Conservation (phyloP, 1,140 invertebrate species). For the Aricia agestis region DNA sequence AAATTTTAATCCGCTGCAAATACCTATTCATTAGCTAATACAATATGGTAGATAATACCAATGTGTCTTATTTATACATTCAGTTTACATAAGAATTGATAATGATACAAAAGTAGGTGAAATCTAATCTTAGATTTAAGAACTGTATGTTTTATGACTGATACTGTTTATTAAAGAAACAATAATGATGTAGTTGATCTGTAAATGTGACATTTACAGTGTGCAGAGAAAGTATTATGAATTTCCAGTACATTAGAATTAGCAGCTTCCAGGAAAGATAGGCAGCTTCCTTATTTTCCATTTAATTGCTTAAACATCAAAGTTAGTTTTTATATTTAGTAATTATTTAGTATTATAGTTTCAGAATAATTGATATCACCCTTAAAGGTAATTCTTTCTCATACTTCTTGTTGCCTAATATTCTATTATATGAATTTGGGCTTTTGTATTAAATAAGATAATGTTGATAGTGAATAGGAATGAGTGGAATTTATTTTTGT, state of each 20-base stretch:
- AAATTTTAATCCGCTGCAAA: neutral
- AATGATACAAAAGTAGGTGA: slow-evolving; percentile 24
- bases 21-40: neutral
- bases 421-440: too few species aligned
- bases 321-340: neutral
- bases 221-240: neutral
- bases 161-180: slow-evolving; percentile 11
- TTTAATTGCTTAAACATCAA: neutral
- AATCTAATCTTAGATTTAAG: slow-evolving; percentile 34
- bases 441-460: too few species aligned
- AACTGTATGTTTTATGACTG: slow-evolving; percentile 3
- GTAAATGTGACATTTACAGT: neutral
- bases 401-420: too few species aligned
- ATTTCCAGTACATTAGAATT: neutral
- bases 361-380: too few species aligned
- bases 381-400: too few species aligned
- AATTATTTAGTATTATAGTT: neutral
- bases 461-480: too few species aligned
- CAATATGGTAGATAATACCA: slow-evolving; percentile 16
- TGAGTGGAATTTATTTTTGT: too few species aligned
- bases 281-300: neutral
- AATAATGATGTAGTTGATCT: neutral
- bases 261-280: too few species aligned
- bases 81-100: slow-evolving; percentile 9
- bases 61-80: slow-evolving; percentile 25